Evolutionary conservation across 2,797 vertebrate genomes (phyloP), one percentile per base, ranked within the genome.

Genomic region (Halcyon badia): DNA sequence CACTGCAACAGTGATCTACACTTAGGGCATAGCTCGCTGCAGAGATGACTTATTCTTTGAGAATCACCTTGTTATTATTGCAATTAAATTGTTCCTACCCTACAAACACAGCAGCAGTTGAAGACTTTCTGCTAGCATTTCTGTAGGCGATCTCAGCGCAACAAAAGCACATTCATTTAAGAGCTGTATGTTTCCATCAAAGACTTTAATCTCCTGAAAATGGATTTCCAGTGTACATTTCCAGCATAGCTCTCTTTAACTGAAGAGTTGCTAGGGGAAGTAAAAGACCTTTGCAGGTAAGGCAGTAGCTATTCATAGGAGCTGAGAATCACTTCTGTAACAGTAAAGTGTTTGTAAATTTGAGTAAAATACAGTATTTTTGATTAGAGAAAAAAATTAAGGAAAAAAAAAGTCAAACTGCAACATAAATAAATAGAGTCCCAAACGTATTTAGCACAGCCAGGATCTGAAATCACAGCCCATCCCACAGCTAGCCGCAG

Each of bases 81-180:
- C 81, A 94, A 90, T 94, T 95, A 94, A 95, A 70, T 91, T 97
- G 87, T 94, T 93, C 87, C 33, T 87, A 85, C 77, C 39, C 33
- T 66, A 31, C 60, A 87, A 87, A 83, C 75, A 22, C 89, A 60
- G 41, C 7, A n/a, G 75, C n/a, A 58, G 65, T 18, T 68, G 52
- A 92, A 90, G 71, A 56, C n/a, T 85, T 95, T 80, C 86, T 66
- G 21, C 6, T 24, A 91, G 64, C 22, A 8, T 87, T 92, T 83
- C 73, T 89, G 69, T 58, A 91, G 89, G 91, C 60, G 86, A 58
- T 30, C 75, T 93, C 35, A 77, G 39, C 31, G 8, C 41, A 86
- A 95, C 64, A 88, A 94, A 94, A 80, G 25, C 39, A 92, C 22
- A 46, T 90, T 49, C 22, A 18, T 72, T 89, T 85, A 78, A 44